Conservation (phyloP, 1,140 invertebrate species). For the Delia radicum region DNA sequence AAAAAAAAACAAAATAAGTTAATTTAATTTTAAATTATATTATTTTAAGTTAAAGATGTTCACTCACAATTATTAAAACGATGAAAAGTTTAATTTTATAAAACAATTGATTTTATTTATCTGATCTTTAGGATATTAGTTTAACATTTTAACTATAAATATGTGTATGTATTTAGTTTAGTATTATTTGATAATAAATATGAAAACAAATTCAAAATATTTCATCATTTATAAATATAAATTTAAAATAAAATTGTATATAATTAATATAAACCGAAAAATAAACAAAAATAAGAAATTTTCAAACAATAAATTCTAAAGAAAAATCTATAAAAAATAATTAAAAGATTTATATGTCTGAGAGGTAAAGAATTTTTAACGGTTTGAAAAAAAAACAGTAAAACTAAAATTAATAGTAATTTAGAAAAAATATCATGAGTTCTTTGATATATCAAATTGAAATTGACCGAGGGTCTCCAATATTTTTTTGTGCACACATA, state of each 20-base stretch:
- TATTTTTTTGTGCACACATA: too few relatives aligned
- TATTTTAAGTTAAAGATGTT: neutral
- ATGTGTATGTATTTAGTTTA: slow-evolving; percentile 1
- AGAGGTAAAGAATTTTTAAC: too few relatives aligned
- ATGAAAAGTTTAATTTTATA: neutral
- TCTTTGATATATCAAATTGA: too few relatives aligned
- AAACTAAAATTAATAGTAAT: too few relatives aligned
- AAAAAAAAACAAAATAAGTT: neutral
- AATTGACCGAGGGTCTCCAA: too few relatives aligned
- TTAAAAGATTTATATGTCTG: too few relatives aligned
- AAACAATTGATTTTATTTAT: neutral
- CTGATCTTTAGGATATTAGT: neutral
- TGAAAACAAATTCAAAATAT: neutral
- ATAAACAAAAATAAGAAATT: neutral
- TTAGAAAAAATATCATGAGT: too few relatives aligned
- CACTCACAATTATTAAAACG: neutral
- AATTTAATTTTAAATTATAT: neutral
- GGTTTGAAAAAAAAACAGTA: too few relatives aligned
- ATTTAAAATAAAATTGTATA: neutral
- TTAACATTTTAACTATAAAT: neutral
- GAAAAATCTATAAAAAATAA: too few relatives aligned
- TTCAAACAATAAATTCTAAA: neutral
- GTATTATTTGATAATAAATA: neutral
- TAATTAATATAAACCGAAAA: neutral
- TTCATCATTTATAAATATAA: neutral